phyloP scores from a whole-genome alignment of 1,140 invertebrate species.

The Bombus vancouverensis region DNA sequence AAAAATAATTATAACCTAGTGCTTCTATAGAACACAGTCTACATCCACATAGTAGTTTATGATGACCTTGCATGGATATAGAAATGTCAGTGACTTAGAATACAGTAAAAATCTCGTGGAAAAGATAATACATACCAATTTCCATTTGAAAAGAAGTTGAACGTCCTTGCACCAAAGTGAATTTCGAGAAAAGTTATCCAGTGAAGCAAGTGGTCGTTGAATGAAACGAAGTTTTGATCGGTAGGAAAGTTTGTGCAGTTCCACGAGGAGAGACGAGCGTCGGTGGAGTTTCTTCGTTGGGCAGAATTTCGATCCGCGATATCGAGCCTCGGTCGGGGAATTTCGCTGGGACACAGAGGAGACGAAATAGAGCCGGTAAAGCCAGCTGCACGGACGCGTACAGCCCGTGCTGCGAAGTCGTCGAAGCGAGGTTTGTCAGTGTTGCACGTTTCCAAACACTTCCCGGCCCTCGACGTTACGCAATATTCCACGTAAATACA shows the following conservation, averaged over 20 bases:
- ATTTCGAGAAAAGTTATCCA: constrained; percentile 34
- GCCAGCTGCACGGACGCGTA: constrained; percentile 49
- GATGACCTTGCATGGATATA: constrained; percentile 42
- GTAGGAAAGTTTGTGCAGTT: constrained; percentile 36
- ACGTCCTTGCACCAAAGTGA: constrained; percentile 41
- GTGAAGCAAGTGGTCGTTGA: constrained; percentile 37
- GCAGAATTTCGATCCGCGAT: constrained; percentile 59
- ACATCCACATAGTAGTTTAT: constrained; percentile 28
- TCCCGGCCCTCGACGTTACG: constrained; percentile 69
- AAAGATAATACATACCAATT: constrained; percentile 59
- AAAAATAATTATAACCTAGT: constrained; percentile 50
- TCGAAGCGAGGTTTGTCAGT: constrained; percentile 48
- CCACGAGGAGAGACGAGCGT: constrained; percentile 45
- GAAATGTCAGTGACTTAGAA: constrained; percentile 30
- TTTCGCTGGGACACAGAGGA: constrained; percentile 60
- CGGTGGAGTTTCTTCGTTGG: constrained; percentile 43
- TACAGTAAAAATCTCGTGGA: constrained; percentile 10
- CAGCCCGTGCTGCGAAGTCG: constrained; percentile 39
- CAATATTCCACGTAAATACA: constrained; percentile 75
- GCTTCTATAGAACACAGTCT: constrained; percentile 16
- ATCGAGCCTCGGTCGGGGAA: constrained; percentile 33
- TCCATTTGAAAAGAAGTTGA: constrained; percentile 63
- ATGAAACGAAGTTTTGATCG: constrained; percentile 12
- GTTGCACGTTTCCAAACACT: constrained; percentile 64
- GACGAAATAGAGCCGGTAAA: constrained; percentile 62